A percentile compares a stretch with the other conserved stretches of the same genome.
phyloP scores from a whole-genome alignment of 2,888 invertebrate species.

The Masnerella sp. region DNA sequence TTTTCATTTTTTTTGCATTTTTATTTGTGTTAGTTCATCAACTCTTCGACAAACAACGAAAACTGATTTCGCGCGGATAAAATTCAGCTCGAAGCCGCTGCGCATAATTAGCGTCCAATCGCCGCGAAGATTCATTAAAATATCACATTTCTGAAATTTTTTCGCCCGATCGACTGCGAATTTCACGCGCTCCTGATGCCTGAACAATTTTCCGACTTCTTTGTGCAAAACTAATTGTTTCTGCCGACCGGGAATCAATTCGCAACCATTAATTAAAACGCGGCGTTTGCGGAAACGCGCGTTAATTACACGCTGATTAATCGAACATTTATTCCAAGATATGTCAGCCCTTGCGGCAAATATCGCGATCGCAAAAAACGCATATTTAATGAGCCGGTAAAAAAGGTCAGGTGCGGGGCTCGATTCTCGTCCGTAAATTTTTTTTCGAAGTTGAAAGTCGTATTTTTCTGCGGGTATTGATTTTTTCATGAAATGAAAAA shows the following conservation, averaged over 20 bases:
- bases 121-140: constrained; percentile 11
- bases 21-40: too few relatives aligned
- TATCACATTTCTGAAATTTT: constrained; percentile 16
- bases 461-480: too few relatives aligned
- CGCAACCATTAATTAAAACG: constrained; percentile 25
- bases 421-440: too few relatives aligned
- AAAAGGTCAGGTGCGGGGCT: too few relatives aligned
- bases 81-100: neutral
- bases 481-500: too few relatives aligned
- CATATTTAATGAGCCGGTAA: too few relatives aligned
- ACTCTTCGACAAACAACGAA: constrained; percentile 22
- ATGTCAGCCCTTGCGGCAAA: too few relatives aligned
- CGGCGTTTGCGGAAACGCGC: constrained; percentile 6
- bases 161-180: constrained; percentile 2
- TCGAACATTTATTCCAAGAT: constrained; percentile 18
- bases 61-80: constrained; percentile 17
- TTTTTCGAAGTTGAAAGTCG: too few relatives aligned
- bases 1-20: too few relatives aligned
- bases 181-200: neutral
- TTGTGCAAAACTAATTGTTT: constrained; percentile 21
- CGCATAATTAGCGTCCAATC: constrained; percentile 23
- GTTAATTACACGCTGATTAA: constrained; percentile 20
- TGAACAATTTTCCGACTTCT: constrained; percentile 24
- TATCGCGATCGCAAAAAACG: neutral
- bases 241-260: constrained; percentile 13